Percentiles rank a stretch among this genome's conserved stretches.
Conservation (phyloP, 2,888 invertebrate genomes). For the Limenitis camilla region DNA sequence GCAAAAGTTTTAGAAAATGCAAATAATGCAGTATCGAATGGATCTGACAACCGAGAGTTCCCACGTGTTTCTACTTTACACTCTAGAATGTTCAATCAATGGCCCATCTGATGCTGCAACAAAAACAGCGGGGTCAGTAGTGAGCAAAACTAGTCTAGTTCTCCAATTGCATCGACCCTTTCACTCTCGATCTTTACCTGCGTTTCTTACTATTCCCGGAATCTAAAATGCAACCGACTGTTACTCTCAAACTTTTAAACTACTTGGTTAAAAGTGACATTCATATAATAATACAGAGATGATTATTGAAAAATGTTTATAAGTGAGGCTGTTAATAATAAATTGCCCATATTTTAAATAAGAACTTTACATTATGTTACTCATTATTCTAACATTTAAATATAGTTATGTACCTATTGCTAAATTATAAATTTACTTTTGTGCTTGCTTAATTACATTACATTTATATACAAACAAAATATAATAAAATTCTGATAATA, state of each 20-base stretch:
- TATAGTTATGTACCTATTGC: too few relatives aligned
- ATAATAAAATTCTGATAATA: too few relatives aligned
- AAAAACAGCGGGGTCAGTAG: slow-evolving; percentile 64
- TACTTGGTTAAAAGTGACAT: not conserved
- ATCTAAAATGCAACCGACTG: slow-evolving; percentile 35
- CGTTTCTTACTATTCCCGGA: slow-evolving; percentile 68
- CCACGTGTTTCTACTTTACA: slow-evolving; percentile 67
- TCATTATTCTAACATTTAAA: too few relatives aligned
- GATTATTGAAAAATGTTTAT: too few relatives aligned
- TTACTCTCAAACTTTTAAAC: slow-evolving; percentile 46
- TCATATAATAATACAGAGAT: too few relatives aligned
- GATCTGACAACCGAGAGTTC: slow-evolving; percentile 51
- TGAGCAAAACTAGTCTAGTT: slow-evolving; percentile 61
- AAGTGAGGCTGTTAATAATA: too few relatives aligned
- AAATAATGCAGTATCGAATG: slow-evolving; percentile 53
- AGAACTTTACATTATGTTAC: too few relatives aligned
- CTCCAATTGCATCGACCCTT: slow-evolving; percentile 73
- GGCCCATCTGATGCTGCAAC: slow-evolving; percentile 54
- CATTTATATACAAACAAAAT: too few relatives aligned
- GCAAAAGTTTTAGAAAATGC: slow-evolving; percentile 37
- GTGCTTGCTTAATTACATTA: too few relatives aligned
- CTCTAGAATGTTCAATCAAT: slow-evolving; percentile 43
- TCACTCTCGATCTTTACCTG: slow-evolving; percentile 72
- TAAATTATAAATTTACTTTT: too few relatives aligned
- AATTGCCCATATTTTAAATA: too few relatives aligned